Base-by-base conservation (phyloP, 2,113 vertebrate species). In the Cairina moschata region DNA sequence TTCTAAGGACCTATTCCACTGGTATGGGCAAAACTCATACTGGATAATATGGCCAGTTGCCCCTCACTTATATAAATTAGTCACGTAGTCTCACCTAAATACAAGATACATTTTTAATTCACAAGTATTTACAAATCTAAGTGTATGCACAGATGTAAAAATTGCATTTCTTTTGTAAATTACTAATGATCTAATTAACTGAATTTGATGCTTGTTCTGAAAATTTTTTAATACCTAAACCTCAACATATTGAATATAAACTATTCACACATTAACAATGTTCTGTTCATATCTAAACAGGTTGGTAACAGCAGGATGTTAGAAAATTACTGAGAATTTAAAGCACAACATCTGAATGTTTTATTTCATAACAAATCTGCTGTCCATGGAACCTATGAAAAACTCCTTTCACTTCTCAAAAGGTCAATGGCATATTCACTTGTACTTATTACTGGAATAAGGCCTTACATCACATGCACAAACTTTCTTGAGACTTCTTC, bases 381-480 rank as follows among this genome's bases (percentile, higher is more conserved):
- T 93, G 62, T 78, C n/a, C 62, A n/a, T 62, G 38, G 71, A 95
- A 90, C 71, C 40, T 25, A 11, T 4, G 21, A 58, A 84, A 92
- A 72, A 86, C 25, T 69, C 38, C 52, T 32, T 59, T 58, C 36
- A 42, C 7, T 90, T 52, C 84, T 71, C 36, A 67, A 85, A 95
- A 96, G 75, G 79, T 88, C 79, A 93, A 52, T 10, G 48, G 55
- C n/a, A 58, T 73, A 87, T 87, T 72, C 77, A 54, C 31, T 90
- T 22, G 1, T 13, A 44, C 17, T 65, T 56, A 56, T 13, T 56
- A 38, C 5, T 83, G 50, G 58, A 91, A 58, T 59, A 74, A 89
- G 63, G 55, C 31, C 73, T 90, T 94, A 69, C 20, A 69, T 20
- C 20, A 48, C 44, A 65, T 63, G 65, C 18, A 62, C 50, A n/a